These are phyloP conservation scores for Mesorhabditis belari DNA, from an alignment of 2,888 invertebrate species.

Conservation along the genomic window DNA sequence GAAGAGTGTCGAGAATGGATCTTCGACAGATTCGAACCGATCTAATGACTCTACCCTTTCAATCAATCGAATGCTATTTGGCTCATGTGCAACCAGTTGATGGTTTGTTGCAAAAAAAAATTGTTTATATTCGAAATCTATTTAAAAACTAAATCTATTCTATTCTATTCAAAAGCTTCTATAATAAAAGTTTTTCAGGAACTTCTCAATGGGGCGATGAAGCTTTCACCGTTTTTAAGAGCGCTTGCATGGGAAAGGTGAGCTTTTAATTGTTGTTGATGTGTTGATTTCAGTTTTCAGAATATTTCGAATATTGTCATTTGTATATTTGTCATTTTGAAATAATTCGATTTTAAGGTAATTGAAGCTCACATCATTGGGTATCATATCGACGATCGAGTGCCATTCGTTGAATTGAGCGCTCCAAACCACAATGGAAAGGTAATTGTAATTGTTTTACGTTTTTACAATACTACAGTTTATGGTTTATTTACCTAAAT, in stretches of 20 bases:
- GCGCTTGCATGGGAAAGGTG: conserved; percentile 28
- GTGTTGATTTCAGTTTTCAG: no score
- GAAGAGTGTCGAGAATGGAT: conserved; percentile 68
- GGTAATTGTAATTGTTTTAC: conserved; percentile 5
- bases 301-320: no score
- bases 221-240: conserved; percentile 38
- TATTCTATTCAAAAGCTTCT: no score
- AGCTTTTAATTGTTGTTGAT: no score
- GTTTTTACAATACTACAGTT: no score
- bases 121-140: conserved; percentile 60
- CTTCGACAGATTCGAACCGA: conserved; percentile 85
- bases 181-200: conserved; percentile 19
- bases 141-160: no score
- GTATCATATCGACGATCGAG: conserved; percentile 32
- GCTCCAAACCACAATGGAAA: conserved; percentile 8
- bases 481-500: no score
- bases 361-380: conserved; percentile 45
- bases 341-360: conserved; percentile 11
- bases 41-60: conserved; percentile 89
- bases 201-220: conserved; percentile 40
- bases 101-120: conserved; percentile 59
- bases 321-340: no score
- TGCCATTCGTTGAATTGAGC: conserved; percentile 47
- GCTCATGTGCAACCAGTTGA: conserved; percentile 76
- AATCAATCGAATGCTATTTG: conserved; percentile 87